Evolutionary conservation across 1,140 invertebrate species (phyloP), one percentile per base, ranked within the genome.

Genomic region (Apolygus lucorum): DNA sequence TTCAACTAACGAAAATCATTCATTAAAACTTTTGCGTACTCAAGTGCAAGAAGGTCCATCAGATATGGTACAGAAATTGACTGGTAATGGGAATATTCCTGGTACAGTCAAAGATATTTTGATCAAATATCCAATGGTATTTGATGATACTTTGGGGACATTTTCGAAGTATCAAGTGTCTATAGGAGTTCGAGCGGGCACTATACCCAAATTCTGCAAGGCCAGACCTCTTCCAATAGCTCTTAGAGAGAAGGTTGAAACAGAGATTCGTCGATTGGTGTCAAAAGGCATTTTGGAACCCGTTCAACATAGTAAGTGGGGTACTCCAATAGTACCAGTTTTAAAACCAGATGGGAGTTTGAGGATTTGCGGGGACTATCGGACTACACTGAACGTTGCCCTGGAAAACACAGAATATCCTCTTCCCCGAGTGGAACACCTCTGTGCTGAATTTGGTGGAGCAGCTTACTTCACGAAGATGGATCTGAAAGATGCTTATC

Each of bases 401-500:
- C 21, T 68, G n/a, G 8, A 52, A 1, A 68, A 68, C 27, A 25
- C 67, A 24, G n/a, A n/a, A n/a, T n/a, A n/a, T n/a, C n/a, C n/a
- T n/a, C n/a, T n/a, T n/a, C n/a, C n/a, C n/a, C n/a, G n/a, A n/a
- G n/a, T n/a, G n/a, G n/a, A n/a, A n/a, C n/a, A n/a, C n/a, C n/a
- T n/a, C n/a, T n/a, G n/a, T 34, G 54, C 26, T 2, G 29, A 25
- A 25, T 28, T 68, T 21, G 42, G 11, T 1, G 67, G 67, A 26
- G 49, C 52, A 26, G 28, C 11, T 21, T 59, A 26, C 13, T 68
- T 68, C 52, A 26, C 49, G 1, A 68, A 68, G 28, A 68, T 68
- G 1, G 67, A 68, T 52, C 27, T 68, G 11, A 24, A 28, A 27
- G 67, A 68, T n/a, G n/a, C n/a, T n/a, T n/a, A n/a, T n/a, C n/a